Conservation (phyloP, 2,797 vertebrate genomes). For the Spinibarbus caldwelli region DNA sequence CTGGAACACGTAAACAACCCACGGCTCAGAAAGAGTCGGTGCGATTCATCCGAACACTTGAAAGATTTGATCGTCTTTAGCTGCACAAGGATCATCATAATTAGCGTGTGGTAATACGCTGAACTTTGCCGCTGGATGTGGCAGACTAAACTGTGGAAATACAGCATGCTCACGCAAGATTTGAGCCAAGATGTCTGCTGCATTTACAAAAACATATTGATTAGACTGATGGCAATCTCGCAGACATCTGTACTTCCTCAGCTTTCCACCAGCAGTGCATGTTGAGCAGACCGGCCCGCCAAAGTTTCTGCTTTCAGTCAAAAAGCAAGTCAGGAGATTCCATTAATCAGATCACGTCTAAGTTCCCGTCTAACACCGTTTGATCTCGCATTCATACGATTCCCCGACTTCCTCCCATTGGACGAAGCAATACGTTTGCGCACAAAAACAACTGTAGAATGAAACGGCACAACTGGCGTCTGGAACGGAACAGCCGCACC, state of each 20-base stretch:
- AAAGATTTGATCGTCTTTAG: slow-evolving; percentile 8
- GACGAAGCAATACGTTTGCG: slow-evolving; percentile 70
- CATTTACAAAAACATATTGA: slow-evolving; percentile 77
- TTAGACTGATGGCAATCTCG: slow-evolving; percentile 76
- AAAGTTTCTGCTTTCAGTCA: slow-evolving; percentile 38
- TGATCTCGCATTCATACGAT: slow-evolving; percentile 72
- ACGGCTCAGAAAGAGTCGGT: slow-evolving; percentile 36
- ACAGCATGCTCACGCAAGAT: slow-evolving; percentile 70
- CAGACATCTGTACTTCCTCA: slow-evolving; percentile 66
- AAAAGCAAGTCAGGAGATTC: slow-evolving; percentile 19
- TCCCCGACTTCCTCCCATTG: slow-evolving; percentile 79
- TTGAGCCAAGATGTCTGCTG: slow-evolving; percentile 75
- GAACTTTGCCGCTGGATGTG: slow-evolving; percentile 64
- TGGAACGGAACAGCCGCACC: slow-evolving; percentile 71
- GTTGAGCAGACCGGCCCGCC: not conserved
- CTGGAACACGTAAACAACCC: not conserved
- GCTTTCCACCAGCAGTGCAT: slow-evolving; percentile 53
- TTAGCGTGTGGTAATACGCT: slow-evolving; percentile 63
- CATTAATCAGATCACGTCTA: slow-evolving; percentile 34
- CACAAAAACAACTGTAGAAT: slow-evolving; percentile 68
- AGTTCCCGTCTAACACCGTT: slow-evolving; percentile 26
- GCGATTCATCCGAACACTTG: slow-evolving; percentile 23
- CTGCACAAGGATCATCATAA: slow-evolving; percentile 56
- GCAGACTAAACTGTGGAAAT: slow-evolving; percentile 68
- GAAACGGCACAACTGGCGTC: slow-evolving; percentile 67